Conservation (phyloP, 2,888 invertebrate species). For the Sinopyrophorus schimmeli region DNA sequence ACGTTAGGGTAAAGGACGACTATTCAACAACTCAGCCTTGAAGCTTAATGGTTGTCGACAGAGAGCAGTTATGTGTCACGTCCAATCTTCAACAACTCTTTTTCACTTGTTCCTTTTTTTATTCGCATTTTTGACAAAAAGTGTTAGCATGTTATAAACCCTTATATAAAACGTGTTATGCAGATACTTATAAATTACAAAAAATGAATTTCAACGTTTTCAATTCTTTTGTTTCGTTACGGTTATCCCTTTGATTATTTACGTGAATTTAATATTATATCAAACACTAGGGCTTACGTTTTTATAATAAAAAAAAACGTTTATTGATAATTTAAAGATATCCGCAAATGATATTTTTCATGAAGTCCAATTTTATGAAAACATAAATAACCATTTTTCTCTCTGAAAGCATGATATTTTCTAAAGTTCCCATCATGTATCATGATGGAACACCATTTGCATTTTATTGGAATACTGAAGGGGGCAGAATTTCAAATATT, state of each 20-base stretch:
- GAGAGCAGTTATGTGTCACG: constrained; percentile 35
- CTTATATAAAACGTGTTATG: too few species aligned
- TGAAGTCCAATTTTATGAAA: constrained; percentile 36
- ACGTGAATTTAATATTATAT: too few species aligned
- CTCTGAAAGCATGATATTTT: constrained; percentile 44
- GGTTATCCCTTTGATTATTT: too few species aligned
- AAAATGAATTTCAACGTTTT: too few species aligned
- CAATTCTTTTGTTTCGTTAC: too few species aligned
- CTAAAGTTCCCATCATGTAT: constrained; percentile 43
- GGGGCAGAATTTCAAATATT: constrained; percentile 50
- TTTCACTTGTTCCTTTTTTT: too few species aligned
- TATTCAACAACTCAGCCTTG: constrained; percentile 42
- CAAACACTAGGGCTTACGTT: too few species aligned
- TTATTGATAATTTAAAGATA: too few species aligned
- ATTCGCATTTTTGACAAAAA: too few species aligned
- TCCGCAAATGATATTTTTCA: constrained; percentile 12
- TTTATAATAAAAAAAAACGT: too few species aligned
- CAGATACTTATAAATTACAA: too few species aligned
- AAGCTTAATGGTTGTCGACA: constrained; percentile 42
- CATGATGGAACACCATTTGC: constrained; percentile 49
- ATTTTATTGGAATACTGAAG: constrained; percentile 51
- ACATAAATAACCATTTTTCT: constrained; percentile 48
- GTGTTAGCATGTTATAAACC: too few species aligned
- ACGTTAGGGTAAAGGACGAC: constrained; percentile 36
- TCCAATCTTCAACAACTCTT: constrained; percentile 28